Conservation (phyloP, 2,797 vertebrate species). For the Acestrorhynchus altus region DNA sequence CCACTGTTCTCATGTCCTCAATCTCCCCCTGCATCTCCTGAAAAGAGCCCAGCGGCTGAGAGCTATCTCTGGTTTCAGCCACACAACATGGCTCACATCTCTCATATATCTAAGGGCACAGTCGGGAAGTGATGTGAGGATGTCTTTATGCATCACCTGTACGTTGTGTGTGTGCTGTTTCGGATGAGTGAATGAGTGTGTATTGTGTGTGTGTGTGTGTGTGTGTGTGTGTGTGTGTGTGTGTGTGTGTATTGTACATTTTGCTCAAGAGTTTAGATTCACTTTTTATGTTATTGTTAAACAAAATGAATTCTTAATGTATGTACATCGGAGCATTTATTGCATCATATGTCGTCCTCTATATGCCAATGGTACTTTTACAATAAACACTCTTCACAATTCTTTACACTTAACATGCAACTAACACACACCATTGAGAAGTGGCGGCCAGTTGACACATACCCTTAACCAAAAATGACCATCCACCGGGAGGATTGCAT, state of each 20-base stretch:
- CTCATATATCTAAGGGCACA: conserved; percentile 37
- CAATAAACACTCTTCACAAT: no score
- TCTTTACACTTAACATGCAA: no score
- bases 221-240: not conserved
- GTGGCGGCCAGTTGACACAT: no score
- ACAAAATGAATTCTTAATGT: no score
- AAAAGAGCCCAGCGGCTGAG: conserved; percentile 31
- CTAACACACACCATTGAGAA: no score
- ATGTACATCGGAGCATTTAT: no score
- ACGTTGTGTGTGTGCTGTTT: conserved; percentile 5
- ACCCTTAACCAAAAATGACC: no score
- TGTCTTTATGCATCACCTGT: conserved; percentile 41
- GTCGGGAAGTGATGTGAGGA: conserved; percentile 39
- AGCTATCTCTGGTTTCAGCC: conserved; percentile 30
- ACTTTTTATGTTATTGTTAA: no score
- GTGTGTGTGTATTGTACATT: not conserved
- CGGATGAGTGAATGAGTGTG: no score
- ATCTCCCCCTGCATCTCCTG: conserved; percentile 51
- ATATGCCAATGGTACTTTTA: no score
- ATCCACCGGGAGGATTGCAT: no score
- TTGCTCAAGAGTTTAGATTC: not conserved
- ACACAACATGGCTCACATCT: conserved; percentile 14
- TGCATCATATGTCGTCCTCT: no score
- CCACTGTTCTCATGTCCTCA: conserved; percentile 42
- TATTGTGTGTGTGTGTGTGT: conserved; percentile 5